Evolutionary conservation across 2,113 vertebrate genomes (phyloP).

Genomic region (Lonchura striata): DNA sequence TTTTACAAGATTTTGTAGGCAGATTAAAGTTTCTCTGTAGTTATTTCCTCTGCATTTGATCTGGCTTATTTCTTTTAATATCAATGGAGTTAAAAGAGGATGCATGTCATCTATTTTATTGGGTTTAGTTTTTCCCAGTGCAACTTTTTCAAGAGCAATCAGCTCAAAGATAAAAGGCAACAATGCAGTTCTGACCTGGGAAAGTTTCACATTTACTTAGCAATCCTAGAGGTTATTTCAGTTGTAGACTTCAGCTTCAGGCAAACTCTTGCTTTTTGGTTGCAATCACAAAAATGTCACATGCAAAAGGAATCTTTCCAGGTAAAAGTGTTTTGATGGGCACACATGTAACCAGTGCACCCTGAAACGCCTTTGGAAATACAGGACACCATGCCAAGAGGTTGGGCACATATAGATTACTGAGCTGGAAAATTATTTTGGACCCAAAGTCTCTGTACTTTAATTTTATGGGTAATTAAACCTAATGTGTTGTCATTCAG

Average conservation of each 20-base stretch:
- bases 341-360: background rate
- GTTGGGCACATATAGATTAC: constrained; percentile 54
- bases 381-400: background rate
- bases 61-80: background rate
- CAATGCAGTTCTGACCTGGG: background rate
- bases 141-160: background rate
- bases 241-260: background rate
- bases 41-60: background rate
- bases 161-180: background rate
- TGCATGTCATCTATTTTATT: background rate
- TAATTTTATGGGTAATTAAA: constrained; percentile 71
- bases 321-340: background rate
- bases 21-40: background rate
- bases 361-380: constrained; percentile 43
- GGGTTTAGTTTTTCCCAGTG: background rate
- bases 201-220: background rate
- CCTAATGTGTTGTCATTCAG: constrained; percentile 53
- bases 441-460: constrained; percentile 54
- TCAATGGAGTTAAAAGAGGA: background rate
- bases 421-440: constrained; percentile 71
- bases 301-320: background rate
- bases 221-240: background rate
- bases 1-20: background rate
- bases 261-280: background rate
- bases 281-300: background rate